phyloP scores from a whole-genome alignment of 2,797 vertebrate genomes.

The Morelia viridis region DNA sequence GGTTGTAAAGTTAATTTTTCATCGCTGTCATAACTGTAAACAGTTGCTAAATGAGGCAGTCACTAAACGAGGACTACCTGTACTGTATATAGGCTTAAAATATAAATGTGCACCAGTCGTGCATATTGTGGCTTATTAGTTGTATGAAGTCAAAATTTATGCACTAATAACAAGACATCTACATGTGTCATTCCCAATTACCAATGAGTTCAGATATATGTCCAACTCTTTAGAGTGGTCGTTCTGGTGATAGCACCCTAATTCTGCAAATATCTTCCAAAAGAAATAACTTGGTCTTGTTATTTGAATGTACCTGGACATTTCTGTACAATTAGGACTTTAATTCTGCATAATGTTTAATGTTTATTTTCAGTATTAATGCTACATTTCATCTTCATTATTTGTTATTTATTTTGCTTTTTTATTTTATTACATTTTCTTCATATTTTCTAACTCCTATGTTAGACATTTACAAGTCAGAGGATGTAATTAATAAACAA shows the following conservation, averaged over 20 bases:
- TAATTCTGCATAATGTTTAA: background rate
- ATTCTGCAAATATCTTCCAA: background rate
- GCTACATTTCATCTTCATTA: background rate
- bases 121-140: background rate
- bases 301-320: background rate
- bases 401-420: background rate
- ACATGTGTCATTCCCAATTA: background rate
- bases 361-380: background rate
- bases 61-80: background rate
- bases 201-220: background rate
- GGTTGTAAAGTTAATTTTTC: background rate
- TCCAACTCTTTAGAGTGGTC: background rate
- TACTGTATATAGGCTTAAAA: background rate
- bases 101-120: background rate
- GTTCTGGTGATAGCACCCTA: background rate
- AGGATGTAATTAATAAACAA: background rate
- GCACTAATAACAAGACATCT: fast-evolving
- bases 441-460: background rate
- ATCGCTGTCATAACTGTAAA: background rate
- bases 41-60: background rate
- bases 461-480: background rate
- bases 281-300: background rate
- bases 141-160: background rate
- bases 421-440: background rate
- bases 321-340: background rate